Evolutionary conservation across 1,140 invertebrate genomes (phyloP), one percentile per base, ranked within the genome.

Genomic region (Megalonaias nervosa): DNA sequence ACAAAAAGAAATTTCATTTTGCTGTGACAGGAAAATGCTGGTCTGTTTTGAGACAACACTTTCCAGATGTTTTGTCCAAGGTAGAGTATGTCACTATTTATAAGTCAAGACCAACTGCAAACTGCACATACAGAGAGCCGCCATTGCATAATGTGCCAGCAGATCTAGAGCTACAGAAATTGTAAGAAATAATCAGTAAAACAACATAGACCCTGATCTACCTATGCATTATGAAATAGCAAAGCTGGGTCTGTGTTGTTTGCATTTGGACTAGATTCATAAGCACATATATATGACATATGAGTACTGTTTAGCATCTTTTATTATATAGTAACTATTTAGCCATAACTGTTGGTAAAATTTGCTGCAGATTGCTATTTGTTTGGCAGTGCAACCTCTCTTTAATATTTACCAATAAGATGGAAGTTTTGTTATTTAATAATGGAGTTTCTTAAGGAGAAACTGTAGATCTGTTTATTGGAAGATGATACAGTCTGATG

Each of bases 21-120:
- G 95, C 95, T 1, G 88, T 97, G 57, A 95, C 93, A 67, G 96
- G 96, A 1, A 93, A 94, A 85, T 93, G 94, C 0, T 97, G 96
- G 95, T 91, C 92, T 61, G 90, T 94, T 55, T 87, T 98, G 0
- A 92, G 93, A 3, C 93, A 95, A 78, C 90, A 95, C 85, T 96
- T 95, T 89, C 94, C 95, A 0, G 92, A 95, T 59, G 88, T 96
- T 60, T 86, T 98, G 16, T 92, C 93, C 59, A 92, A 91, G 84
- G 90, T 91, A 65, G 58, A 70, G 15, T 12, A 60, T 21, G 17
- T 71, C 13, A 61, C n/a, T 70, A n/a, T 23, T 21, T 26, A 67
- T 67, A 59, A 21, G 67, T 74, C 21, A 16, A 15, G 11, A 19
- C 26, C 16, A 16, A 17, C 55, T 15, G 15, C 5, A 19, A 38